Evolutionary conservation across 2,113 vertebrate species (phyloP).

Genomic region (Cheirogaleus medius): DNA sequence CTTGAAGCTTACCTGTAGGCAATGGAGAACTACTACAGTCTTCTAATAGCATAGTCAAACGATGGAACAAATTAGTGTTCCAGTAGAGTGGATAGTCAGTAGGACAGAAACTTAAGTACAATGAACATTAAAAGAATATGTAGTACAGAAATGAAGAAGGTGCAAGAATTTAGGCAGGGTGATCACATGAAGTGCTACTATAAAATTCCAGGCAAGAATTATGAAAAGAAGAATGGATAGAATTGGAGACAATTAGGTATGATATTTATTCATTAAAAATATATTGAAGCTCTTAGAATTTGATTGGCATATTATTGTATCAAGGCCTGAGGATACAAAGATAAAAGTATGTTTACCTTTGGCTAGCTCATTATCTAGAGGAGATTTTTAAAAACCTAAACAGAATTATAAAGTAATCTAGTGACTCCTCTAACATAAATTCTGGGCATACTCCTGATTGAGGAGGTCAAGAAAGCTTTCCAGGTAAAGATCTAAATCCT

Average conservation of each 20-base stretch:
- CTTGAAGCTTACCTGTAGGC: background rate
- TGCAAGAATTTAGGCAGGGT: background rate
- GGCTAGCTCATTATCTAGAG: background rate
- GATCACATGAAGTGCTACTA: background rate
- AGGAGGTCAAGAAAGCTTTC: background rate
- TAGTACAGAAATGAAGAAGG: background rate
- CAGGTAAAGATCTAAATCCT: background rate
- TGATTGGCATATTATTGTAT: background rate
- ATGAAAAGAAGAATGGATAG: background rate
- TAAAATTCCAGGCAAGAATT: background rate
- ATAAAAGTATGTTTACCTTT: background rate
- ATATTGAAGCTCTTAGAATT: background rate
- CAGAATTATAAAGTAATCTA: background rate
- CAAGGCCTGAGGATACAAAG: background rate
- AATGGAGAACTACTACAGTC: background rate
- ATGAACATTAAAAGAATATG: background rate
- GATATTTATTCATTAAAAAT: background rate
- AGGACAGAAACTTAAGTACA: background rate
- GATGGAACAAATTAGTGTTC: background rate
- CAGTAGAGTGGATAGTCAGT: background rate
- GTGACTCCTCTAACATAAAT: slow-evolving; percentile 5
- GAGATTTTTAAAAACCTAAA: background rate
- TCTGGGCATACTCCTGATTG: background rate
- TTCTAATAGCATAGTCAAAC: background rate
- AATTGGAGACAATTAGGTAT: background rate